Evolutionary conservation across 2,797 vertebrate species (phyloP), one percentile per base, ranked within the genome.

Genomic region (Fistularia commersonii): DNA sequence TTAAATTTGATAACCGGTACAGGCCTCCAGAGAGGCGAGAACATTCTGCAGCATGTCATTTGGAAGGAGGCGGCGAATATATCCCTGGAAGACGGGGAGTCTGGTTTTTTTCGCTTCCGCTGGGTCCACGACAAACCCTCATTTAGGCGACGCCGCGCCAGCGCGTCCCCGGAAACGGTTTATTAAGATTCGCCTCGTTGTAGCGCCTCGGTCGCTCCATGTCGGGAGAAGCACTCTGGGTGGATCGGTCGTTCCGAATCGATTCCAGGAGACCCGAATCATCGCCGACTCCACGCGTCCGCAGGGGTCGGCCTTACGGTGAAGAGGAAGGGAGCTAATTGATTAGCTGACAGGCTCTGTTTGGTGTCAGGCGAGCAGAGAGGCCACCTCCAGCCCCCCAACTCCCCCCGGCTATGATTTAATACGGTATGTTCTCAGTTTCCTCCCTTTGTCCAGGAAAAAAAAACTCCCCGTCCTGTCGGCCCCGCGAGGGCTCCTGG

Each of bases 1-100:
- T 90, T 89, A 87, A 84, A 90, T 88, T 87, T 85, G 74, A 87
- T 88, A 90, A 90, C 74, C 79, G 67, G 73, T 87, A 84, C 84
- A 81, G 81, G 71, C 76, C 87, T 88, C 88, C 54, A 57, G 85
- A 82, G 88, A 79, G 69, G 64, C 52, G 37, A 61, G 69, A 75
- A 77, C 75, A 70, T 85, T 87, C 72, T 77, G 77, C 81, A 57
- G 66, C 33, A 11, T 77, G 80, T 84, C 80, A 74, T 76, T 74
- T 72, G 42, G 60, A 66, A 52, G 60, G 64, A 72, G 64, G 58
- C 11, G 48, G 68, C 66, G 54, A 72, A 66, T 57, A 68, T 61
- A 72, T 76, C 69, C 38, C 36, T 87, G 66, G 76, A 74, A 82
- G 60, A 63, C 61, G 61, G 50, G 48, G 54, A 66, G 66, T 63